These are phyloP conservation scores for Daubentonia madagascariensis DNA, from an alignment of 2,113 vertebrate genomes.

Conservation along the genomic window DNA sequence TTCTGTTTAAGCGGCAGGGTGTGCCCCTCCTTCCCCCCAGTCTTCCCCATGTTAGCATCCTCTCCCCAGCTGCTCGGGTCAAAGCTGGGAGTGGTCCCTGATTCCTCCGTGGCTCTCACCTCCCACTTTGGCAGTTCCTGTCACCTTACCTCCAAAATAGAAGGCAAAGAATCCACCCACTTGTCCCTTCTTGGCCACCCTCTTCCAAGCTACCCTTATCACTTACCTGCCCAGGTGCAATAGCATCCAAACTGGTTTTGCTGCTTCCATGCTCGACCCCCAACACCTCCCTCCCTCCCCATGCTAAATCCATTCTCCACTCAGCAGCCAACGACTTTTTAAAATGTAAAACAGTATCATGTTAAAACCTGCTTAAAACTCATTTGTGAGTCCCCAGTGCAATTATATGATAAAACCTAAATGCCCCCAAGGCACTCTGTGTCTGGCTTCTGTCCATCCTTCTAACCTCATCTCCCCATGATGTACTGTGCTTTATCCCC, in stretches of 20 bases:
- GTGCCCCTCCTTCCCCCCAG: not conserved
- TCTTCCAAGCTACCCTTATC: no score
- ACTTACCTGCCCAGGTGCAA: not conserved
- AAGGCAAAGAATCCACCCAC: not conserved
- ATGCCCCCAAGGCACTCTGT: not conserved
- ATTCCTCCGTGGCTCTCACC: not conserved
- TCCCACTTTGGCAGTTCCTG: not conserved
- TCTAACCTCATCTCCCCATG: not conserved
- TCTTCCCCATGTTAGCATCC: not conserved
- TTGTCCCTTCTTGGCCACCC: not conserved
- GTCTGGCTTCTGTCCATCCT: not conserved
- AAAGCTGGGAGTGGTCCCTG: not conserved
- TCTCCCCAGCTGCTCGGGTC: not conserved
- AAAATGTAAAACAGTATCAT: not conserved
- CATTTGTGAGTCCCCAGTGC: not conserved
- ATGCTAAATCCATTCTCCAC: not conserved
- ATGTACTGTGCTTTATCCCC: fast-evolving
- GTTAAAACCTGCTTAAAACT: not conserved
- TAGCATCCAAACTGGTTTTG: not conserved
- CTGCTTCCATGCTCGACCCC: not conserved
- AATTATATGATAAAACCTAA: not conserved
- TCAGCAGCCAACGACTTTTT: not conserved
- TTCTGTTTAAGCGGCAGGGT: not conserved
- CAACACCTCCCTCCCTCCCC: fast-evolving
- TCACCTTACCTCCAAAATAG: not conserved